Percentiles rank a stretch among this genome's conserved stretches.
Evolutionary conservation across 2,113 vertebrate species (phyloP).

Genomic region (Corythoichthys intestinalis): DNA sequence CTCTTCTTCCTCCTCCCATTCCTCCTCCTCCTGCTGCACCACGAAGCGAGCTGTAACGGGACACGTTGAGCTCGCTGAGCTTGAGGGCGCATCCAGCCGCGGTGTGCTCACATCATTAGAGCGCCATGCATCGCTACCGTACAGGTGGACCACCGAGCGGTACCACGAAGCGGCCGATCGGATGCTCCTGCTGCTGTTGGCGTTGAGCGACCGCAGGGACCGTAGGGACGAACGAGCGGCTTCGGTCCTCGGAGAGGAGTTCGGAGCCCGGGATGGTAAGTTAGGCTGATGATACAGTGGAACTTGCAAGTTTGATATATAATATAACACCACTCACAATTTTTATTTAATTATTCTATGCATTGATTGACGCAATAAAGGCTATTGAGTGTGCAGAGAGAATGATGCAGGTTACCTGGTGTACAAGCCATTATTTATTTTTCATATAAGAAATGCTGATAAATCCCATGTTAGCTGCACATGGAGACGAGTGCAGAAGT

Average conservation of each 20-base stretch:
- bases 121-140: constrained; percentile 17
- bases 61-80: constrained; percentile 45
- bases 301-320: constrained; percentile 13
- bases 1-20: constrained; percentile 2
- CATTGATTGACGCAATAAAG: not conserved
- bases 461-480: too few relatives aligned
- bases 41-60: constrained; percentile 54
- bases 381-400: not conserved
- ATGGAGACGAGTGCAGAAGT: too few relatives aligned
- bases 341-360: not conserved
- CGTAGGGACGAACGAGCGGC: not conserved
- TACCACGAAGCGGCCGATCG: not conserved
- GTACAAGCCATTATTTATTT: not conserved
- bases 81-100: constrained; percentile 17
- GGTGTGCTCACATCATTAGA: constrained; percentile 9
- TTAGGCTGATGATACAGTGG: constrained; percentile 17
- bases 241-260: constrained; percentile 27
- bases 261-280: constrained; percentile 37
- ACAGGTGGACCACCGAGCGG: not conserved
- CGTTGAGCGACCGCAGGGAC: constrained; percentile 26
- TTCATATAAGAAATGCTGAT: too few relatives aligned
- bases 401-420: not conserved
- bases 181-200: not conserved
- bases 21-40: constrained; percentile 44
- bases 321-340: too few relatives aligned